Percentiles rank a stretch among this genome's conserved stretches.
phyloP scores from a whole-genome alignment of 2,113 vertebrate genomes.

The Xenotilapia longispinis region DNA sequence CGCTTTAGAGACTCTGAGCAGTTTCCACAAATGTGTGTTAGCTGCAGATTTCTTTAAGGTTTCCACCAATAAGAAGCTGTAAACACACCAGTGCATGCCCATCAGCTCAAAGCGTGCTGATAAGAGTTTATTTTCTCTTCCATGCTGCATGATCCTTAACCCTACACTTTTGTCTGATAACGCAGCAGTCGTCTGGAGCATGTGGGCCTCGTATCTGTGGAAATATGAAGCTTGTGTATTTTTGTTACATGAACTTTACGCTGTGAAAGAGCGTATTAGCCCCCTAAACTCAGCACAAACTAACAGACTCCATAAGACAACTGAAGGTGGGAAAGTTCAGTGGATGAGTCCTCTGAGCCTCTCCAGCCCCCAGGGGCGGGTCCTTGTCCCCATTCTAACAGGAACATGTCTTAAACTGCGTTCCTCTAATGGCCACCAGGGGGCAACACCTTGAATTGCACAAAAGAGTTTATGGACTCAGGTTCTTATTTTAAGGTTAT shows the following conservation, averaged over 20 bases:
- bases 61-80: not conserved
- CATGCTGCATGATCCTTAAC: not conserved
- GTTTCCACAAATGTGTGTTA: not conserved
- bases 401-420: not conserved
- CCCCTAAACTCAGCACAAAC: not conserved
- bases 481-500: not conserved
- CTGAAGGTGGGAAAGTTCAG: not conserved
- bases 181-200: fast-evolving
- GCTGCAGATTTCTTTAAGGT: not conserved
- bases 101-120: fast-evolving
- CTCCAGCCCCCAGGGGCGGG: not conserved
- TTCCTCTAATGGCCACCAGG: fast-evolving
- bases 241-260: not conserved
- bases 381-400: fast-evolving
- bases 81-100: not conserved
- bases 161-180: not conserved
- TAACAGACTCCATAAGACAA: not conserved
- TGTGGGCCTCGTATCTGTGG: fast-evolving
- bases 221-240: not conserved
- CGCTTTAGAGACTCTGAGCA: not conserved
- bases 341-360: fast-evolving
- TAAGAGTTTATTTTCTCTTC: not conserved
- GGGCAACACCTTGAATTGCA: not conserved
- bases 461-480: fast-evolving
- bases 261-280: not conserved